Evolutionary conservation across 2,113 vertebrate genomes (phyloP), one percentile per base, ranked within the genome.

Genomic region (Anseranas semipalmata): DNA sequence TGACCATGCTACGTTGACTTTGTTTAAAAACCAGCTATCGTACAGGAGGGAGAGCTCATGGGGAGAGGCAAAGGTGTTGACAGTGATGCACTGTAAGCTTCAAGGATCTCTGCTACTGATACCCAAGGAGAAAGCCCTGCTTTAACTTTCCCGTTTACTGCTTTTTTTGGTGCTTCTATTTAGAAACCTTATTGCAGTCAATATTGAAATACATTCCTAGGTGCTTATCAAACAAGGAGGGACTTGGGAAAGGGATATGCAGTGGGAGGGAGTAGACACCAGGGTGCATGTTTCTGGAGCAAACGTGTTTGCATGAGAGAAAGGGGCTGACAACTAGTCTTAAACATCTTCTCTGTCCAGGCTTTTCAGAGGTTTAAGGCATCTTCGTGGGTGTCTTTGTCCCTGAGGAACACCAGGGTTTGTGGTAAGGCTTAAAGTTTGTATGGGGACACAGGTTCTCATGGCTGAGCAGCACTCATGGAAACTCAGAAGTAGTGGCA

Each of bases 1-100:
- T 93, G 94, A 96, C 97, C 95, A 18, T 94, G 87, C 93, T 97
- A 74, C 98, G 89, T 98, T 95, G 93, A 90, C 96, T 97, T 96
- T 98, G 93, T 95, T 98, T 97, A 97, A 93, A 97, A 98, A 96
- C 0, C 21, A 94, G 59, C 41, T 66, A 8, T 85, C 50, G 68
- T 83, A 4, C 15, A 52, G 75, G 66, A 93, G 90, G 62, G 48
- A 58, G 60, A 17, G 27, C 58, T 53, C 43, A 2, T 7, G 66
- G 87, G 70, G 67, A 55, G 59, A 81, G 48, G 72, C 63, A 37
- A 45, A 87, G 79, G 89, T 77, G 83, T 78, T 90, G 92, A 87
- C 85, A 89, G 65, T 24, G 79, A 86, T 87, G 66, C 73, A 37
- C 81, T 89, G 74, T n/a, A 8, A 85, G 66, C 63, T 90, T 58